phyloP scores from a whole-genome alignment of 2,797 vertebrate genomes.

The Mormyrops attenuatus region DNA sequence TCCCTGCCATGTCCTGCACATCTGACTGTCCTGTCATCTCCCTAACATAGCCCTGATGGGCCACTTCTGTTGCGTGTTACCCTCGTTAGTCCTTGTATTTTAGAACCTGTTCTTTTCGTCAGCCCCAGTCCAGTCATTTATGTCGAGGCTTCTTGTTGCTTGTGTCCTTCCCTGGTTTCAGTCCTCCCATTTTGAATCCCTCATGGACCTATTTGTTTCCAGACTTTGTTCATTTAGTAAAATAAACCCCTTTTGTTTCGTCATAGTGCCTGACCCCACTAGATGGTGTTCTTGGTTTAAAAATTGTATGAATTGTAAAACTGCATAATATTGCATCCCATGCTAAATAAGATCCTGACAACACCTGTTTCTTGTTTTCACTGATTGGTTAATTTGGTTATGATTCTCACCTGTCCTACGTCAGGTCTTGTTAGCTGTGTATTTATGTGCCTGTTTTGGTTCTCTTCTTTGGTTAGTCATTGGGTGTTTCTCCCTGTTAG shows the following conservation, averaged over 20 bases:
- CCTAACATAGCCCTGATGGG: not conserved
- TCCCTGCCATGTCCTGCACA: not conserved
- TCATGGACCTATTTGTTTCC: not conserved
- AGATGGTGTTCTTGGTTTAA: not conserved
- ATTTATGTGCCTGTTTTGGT: not conserved
- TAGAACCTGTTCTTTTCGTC: not conserved
- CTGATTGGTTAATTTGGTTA: not conserved
- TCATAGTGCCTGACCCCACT: not conserved
- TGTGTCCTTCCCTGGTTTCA: not conserved
- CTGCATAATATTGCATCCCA: not conserved
- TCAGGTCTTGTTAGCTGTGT: not conserved
- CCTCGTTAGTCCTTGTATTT: not conserved
- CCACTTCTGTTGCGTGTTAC: not conserved
- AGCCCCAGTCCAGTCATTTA: not conserved
- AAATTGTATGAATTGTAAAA: not conserved
- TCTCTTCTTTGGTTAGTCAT: not conserved
- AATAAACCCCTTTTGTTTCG: not conserved
- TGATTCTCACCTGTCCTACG: not conserved
- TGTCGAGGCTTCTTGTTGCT: not conserved
- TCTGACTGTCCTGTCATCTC: not conserved
- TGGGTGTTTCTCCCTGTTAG: not conserved
- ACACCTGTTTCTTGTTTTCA: not conserved
- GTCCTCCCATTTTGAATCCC: not conserved
- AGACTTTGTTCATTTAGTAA: not conserved
- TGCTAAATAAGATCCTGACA: not conserved